A percentile compares a stretch with the other conserved stretches of the same genome.
Evolutionary conservation across 2,113 vertebrate genomes (phyloP).

Genomic region (Crotalus viridis): DNA sequence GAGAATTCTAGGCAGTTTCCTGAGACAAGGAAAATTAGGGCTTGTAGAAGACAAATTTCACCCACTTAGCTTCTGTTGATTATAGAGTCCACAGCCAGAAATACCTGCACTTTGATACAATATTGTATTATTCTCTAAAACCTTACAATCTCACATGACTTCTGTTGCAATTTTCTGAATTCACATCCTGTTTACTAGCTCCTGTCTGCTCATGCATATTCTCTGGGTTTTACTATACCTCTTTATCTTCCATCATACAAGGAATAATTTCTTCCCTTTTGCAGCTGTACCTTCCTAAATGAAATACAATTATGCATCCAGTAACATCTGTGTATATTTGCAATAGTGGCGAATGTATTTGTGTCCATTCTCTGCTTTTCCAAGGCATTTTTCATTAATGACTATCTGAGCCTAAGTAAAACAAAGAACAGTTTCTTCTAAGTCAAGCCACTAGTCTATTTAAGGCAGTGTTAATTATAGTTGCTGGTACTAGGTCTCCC

Average conservation of each 20-base stretch:
- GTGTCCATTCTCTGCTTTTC: neutral
- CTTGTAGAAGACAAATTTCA: too few relatives aligned
- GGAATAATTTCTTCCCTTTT: neutral
- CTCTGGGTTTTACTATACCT: neutral
- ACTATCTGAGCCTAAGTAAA: neutral
- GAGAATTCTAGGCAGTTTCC: neutral
- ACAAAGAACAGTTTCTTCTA: neutral
- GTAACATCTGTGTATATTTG: neutral
- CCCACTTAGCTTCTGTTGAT: neutral
- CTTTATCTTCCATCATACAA: conserved; percentile 10
- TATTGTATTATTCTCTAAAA: neutral
- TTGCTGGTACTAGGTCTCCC: neutral
- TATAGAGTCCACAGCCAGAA: neutral
- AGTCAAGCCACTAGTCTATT: neutral
- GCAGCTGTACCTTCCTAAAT: neutral
- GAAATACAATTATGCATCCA: neutral
- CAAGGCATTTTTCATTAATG: neutral
- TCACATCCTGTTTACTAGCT: conserved; percentile 32
- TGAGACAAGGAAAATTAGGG: neutral
- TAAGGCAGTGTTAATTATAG: neutral
- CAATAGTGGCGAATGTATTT: neutral
- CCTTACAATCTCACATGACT: conserved; percentile 15
- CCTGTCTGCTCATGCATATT: neutral
- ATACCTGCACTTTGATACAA: conserved; percentile 11
- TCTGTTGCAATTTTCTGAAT: conserved; percentile 27